Percentiles rank a stretch among this genome's conserved stretches.
Conservation (phyloP, 2,888 invertebrate species). For the Diaprepes abbreviatus region DNA sequence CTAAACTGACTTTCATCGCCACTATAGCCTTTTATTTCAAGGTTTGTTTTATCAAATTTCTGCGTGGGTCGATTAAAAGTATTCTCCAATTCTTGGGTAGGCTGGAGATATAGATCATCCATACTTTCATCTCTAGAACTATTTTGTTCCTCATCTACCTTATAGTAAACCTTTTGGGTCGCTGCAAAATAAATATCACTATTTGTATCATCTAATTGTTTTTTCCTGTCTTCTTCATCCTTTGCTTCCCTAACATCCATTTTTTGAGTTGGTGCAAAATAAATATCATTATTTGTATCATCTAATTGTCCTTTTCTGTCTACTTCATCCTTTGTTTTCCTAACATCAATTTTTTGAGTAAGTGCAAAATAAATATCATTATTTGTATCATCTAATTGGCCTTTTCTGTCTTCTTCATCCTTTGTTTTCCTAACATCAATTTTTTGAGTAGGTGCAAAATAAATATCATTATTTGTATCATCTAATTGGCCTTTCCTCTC, state of each 20-base stretch:
- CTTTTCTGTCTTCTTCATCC: background rate
- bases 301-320: background rate
- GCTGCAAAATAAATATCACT: slow-evolving; percentile 21
- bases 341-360: slow-evolving; percentile 14
- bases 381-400: background rate
- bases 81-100: slow-evolving; percentile 6
- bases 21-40: background rate
- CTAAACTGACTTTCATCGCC: background rate
- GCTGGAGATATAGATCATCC: slow-evolving; percentile 14
- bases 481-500: too few species aligned
- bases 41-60: background rate
- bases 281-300: slow-evolving; percentile 26
- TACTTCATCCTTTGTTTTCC: background rate
- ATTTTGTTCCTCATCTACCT: background rate
- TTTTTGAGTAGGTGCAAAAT: slow-evolving; percentile 43
- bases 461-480: slow-evolving; percentile 26
- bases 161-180: slow-evolving; percentile 28
- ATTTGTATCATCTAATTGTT: background rate
- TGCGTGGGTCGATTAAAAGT: slow-evolving; percentile 40
- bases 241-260: background rate
- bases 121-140: slow-evolving; percentile 9
- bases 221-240: background rate
- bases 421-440: background rate
- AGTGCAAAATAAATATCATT: slow-evolving; percentile 20
- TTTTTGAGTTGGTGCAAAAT: slow-evolving; percentile 43